Evolutionary conservation across 2,888 invertebrate genomes (phyloP).

Genomic region (Heliconius ismenius): DNA sequence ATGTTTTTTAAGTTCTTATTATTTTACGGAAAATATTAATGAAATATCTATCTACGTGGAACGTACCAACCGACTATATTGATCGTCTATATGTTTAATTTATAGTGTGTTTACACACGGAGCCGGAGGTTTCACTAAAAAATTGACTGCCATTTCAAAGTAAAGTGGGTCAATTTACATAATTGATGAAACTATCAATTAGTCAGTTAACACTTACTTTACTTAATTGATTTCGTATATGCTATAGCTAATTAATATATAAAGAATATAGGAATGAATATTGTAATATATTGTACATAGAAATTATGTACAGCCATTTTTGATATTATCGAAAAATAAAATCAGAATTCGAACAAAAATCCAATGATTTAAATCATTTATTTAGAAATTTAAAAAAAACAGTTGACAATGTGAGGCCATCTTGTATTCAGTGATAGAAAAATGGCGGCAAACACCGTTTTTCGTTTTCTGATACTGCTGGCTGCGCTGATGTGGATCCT

Average conservation of each 20-base stretch:
- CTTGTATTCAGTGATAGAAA: slow-evolving; percentile 43
- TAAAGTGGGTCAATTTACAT: slow-evolving; percentile 9
- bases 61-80: too few relatives aligned
- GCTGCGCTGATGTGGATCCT: slow-evolving; percentile 67
- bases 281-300: not conserved
- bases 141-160: not conserved
- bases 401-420: slow-evolving; percentile 29
- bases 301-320: slow-evolving; percentile 3
- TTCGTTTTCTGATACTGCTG: slow-evolving; percentile 65
- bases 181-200: slow-evolving; percentile 16
- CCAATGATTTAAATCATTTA: not conserved
- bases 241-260: not conserved
- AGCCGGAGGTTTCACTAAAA: not conserved
- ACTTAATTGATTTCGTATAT: slow-evolving; percentile 7
- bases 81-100: too few relatives aligned
- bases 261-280: not conserved
- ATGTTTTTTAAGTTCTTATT: too few relatives aligned
- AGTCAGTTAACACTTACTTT: slow-evolving; percentile 15
- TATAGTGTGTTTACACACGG: too few relatives aligned
- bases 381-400: not conserved
- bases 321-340: not conserved
- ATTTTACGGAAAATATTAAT: too few relatives aligned
- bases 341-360: not conserved
- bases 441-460: slow-evolving; percentile 67
- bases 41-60: too few relatives aligned